Base-by-base conservation (phyloP, 2,888 invertebrate genomes). In the Heliothis peltigera region DNA sequence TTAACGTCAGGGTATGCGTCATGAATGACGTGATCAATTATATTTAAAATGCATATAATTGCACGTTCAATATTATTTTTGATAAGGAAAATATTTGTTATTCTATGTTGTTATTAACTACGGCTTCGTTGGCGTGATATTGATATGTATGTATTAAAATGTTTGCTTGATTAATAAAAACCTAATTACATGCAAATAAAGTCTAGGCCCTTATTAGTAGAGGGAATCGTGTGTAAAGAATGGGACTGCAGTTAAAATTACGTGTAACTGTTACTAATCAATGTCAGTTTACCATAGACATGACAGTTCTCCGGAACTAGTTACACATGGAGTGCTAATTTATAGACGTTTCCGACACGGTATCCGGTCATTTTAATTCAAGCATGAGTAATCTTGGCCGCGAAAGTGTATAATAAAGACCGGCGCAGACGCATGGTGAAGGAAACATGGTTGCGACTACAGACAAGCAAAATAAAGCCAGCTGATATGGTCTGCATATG, bases 311-410 rank as follows among this genome's bases (percentile, higher is more conserved):
- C 60, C 59, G 72, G 65, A 71, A 73, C 57, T 48, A 28, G 39
- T 57, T 60, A 57, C 43, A 57, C 21, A 51, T 39, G 17, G 46
- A 54, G 42, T 53, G 64, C 57, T 61, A 76, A 71, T 76, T 39
- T 60, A 71, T 58, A 47, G 54, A 62, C 42, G 67, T 60, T 77
- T 77, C 67, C 74, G 72, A 61, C 70, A 64, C 62, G 55, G 60
- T 68, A 60, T 70, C 64, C 63, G 73, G 60, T 59, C 54, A 46
- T 78, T 67, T 54, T 73, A 48, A 77, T 77, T 75, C 65, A 75
- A 65, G 68, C 76, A 57, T 63, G 70, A 70, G 52, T 72, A 66
- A 73, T 67, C 43, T 57, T 53, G 51, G 70, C 47, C 56, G 60
- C 60, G 73, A 81, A 79, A 77, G 77, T 62, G 44, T 53, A 42